These are phyloP conservation scores for Melanotaenia maccullochi DNA, from an alignment of 2,797 vertebrate genomes.

Conservation along the genomic window DNA sequence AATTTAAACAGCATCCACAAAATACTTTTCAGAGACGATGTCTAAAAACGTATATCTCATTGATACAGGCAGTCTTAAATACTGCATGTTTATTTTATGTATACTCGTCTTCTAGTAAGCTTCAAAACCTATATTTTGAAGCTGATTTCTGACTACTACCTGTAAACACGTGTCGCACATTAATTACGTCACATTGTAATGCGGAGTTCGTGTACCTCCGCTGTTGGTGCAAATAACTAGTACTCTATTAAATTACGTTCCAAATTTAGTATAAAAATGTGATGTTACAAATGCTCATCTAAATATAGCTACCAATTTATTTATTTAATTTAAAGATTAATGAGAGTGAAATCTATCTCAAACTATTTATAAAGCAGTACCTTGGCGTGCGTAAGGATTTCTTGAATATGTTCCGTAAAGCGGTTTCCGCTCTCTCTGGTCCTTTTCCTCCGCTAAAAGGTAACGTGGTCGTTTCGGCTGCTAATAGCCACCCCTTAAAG, in stretches of 20 bases:
- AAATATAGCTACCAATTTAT: background rate
- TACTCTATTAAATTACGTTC: background rate
- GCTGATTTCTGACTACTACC: background rate
- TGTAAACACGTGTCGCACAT: constrained; percentile 71
- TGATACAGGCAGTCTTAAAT: background rate
- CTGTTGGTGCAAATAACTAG: constrained; percentile 43
- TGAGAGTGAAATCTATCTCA: fast-evolving
- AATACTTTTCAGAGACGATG: background rate
- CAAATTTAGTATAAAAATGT: fast-evolving
- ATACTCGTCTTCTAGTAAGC: background rate
- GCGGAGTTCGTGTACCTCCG: constrained; percentile 53
- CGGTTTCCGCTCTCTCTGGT: constrained; percentile 77
- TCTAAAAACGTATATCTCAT: background rate
- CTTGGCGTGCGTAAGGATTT: constrained; percentile 61
- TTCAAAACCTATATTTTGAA: background rate
- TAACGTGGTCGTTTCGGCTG: constrained; percentile 82
- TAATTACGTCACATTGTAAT: constrained; percentile 36
- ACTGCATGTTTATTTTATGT: fast-evolving
- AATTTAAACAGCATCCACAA: constrained; percentile 1
- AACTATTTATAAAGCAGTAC: background rate
- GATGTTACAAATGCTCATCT: fast-evolving
- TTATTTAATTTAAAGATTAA: fast-evolving
- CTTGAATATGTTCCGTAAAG: constrained; percentile 52
- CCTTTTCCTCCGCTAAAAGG: constrained; percentile 84
- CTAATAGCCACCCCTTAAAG: constrained; percentile 30